Percentiles rank a stretch among this genome's conserved stretches.
Conservation (phyloP, 2,888 invertebrate species). For the Drosophila hawaiiensis region DNA sequence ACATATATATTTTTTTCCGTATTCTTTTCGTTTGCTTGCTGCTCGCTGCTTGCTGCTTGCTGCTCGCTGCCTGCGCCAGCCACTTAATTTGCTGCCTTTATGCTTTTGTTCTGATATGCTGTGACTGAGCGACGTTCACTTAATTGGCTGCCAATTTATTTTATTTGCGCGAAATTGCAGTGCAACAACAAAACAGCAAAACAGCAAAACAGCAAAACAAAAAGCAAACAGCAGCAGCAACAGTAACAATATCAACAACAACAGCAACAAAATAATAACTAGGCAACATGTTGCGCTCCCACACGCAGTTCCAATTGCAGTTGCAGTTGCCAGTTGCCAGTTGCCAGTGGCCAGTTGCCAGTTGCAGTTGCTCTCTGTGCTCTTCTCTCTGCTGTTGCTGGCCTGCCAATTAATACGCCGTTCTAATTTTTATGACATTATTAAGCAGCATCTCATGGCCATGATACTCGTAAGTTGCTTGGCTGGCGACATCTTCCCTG, state of each 20-base stretch:
- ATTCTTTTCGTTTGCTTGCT: conserved; percentile 6
- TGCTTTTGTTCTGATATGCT: conserved; percentile 77
- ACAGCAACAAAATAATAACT: conserved; percentile 42
- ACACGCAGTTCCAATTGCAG: conserved; percentile 65
- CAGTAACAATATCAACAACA: conserved; percentile 27
- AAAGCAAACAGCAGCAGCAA: conserved; percentile 20
- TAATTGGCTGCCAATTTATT: conserved; percentile 80
- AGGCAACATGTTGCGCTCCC: conserved; percentile 80
- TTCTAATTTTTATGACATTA: conserved; percentile 82
- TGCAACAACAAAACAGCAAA: conserved; percentile 34
- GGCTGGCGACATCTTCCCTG: conserved; percentile 70
- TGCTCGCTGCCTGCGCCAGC: conserved; percentile 31
- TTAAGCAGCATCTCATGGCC: conserved; percentile 73
- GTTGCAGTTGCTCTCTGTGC: conserved; percentile 11
- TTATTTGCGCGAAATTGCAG: conserved; percentile 79
- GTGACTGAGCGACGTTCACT: conserved; percentile 70
- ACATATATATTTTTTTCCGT: conserved; percentile 7
- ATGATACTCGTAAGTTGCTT: conserved; percentile 49
- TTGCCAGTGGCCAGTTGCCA: conserved; percentile 8
- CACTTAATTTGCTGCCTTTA: conserved; percentile 77
- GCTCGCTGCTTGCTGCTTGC: conserved; percentile 15
- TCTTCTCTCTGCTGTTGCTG: conserved; percentile 12
- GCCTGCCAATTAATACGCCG: conserved; percentile 79
- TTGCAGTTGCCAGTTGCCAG: conserved; percentile 25
- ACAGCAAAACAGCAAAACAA: conserved; percentile 24